phyloP scores from a whole-genome alignment of 1,140 invertebrate genomes.

The Sarcophaga peregrina region DNA sequence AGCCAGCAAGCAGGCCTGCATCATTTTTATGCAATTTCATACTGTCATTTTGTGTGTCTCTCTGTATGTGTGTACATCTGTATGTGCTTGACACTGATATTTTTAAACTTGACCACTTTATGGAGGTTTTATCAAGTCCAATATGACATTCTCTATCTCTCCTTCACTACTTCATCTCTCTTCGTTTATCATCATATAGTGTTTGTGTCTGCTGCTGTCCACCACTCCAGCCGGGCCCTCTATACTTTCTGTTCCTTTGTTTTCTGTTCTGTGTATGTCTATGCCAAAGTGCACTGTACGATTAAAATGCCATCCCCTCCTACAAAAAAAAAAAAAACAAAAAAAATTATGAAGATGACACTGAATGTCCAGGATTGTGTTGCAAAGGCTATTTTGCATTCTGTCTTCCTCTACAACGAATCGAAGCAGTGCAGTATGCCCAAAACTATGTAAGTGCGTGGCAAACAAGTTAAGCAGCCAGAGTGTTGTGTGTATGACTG shows the following conservation, averaged over 20 bases:
- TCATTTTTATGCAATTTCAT: not conserved
- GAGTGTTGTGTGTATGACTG: not conserved
- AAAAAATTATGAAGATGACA: not conserved
- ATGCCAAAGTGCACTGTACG: no score
- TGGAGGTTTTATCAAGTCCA: conserved; percentile 14
- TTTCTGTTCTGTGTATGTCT: not conserved
- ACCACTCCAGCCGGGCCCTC: no score
- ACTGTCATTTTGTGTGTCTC: not conserved
- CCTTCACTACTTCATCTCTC: no score
- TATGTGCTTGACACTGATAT: no score
- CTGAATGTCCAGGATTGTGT: not conserved
- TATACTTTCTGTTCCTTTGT: no score
- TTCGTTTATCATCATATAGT: no score
- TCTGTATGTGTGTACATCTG: not conserved
- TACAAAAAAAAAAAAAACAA: not conserved
- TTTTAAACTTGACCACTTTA: not conserved
- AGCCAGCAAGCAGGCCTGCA: not conserved
- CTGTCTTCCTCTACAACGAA: not conserved
- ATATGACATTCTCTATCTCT: not conserved
- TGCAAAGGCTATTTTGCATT: not conserved
- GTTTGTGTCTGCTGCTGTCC: no score
- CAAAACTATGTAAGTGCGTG: no score
- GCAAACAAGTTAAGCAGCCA: not conserved
- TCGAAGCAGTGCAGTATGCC: not conserved
- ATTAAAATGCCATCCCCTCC: no score